Base-by-base conservation (phyloP, 2,888 invertebrate genomes). In the Diarsia dahlii region DNA sequence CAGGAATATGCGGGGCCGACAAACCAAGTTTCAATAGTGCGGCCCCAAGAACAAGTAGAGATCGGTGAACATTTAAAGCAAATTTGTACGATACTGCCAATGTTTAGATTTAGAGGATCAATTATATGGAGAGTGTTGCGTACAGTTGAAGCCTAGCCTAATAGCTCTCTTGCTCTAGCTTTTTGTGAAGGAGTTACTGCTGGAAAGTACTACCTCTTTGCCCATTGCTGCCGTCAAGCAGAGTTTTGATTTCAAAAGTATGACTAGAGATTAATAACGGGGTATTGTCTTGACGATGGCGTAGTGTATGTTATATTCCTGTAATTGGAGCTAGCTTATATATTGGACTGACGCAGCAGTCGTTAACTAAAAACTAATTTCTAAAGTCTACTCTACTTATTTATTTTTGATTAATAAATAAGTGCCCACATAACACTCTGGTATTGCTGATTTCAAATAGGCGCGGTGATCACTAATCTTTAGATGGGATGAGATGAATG, bases 1-100 rank as follows among this genome's bases (percentile, higher is more conserved):
- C 23, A 52, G 46, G 20, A 65, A 60, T 60, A 78, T 78, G 78
- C 78, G 78, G 72, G 76, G n/a, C 13, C 34, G 34, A 34, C 46
- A n/a, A 39, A 78, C 52, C 20, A 71, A 77, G 58, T 72, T 65
- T 48, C 23, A 78, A 52, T 18, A 52, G 20, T 65, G 71, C 34
- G 23, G 71, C 50, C 34, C n/a, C 34, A 23, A 58, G 71, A 77
- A 56, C 54, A 52, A 52, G 45, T 48, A 39, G n/a, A 1, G 39
- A 71, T 48, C 9, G 23, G 18, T 39, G 18, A 64, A 50, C n/a
- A 52, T 60, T 10, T 13, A 75, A 39, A 39, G 34, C 12, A 46
- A 52, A 20, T 68, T 5, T 15, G 9, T 2, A 28, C 13, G 3
- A 23, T 23, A 34, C 18, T 69, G 4, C 0, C 39, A 71, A 56